Conservation (phyloP, 2,113 vertebrate species). For the Ageneiosus marmoratus region DNA sequence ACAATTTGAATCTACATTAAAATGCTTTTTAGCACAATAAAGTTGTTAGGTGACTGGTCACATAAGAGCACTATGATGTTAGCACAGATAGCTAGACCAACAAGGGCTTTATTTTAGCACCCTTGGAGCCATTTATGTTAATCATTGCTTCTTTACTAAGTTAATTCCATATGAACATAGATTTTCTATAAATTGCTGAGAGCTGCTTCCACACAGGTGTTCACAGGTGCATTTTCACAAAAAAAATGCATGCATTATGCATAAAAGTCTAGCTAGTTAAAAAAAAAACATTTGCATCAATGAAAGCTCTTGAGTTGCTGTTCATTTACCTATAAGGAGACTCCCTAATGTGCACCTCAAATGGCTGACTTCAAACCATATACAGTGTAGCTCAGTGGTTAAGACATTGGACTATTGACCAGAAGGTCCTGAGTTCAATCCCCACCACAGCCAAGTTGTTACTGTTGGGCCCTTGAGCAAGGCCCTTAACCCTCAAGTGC, state of each 20-base stretch:
- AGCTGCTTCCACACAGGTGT: not conserved
- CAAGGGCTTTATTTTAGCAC: not conserved
- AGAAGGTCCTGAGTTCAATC: too few species aligned
- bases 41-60: not conserved
- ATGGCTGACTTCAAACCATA: not conserved
- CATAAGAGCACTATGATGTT: not conserved
- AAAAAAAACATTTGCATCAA: not conserved
- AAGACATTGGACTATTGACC: too few species aligned
- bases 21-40: not conserved
- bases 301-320: not conserved
- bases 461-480: too few species aligned
- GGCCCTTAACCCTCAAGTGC: too few species aligned
- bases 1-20: not conserved
- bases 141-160: not conserved
- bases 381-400: too few species aligned
- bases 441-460: too few species aligned
- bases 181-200: not conserved
- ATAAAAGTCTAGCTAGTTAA: not conserved
- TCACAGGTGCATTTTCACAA: not conserved
- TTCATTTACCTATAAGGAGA: not conserved
- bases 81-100: not conserved
- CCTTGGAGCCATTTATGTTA: not conserved
- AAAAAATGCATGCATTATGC: not conserved
- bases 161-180: not conserved
- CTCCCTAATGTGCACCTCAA: too few species aligned